A percentile compares a stretch with the other conserved stretches of the same genome.
These are phyloP conservation scores for Brevimyrus niger DNA, from an alignment of 2,113 vertebrate genomes.

Conservation along the genomic window DNA sequence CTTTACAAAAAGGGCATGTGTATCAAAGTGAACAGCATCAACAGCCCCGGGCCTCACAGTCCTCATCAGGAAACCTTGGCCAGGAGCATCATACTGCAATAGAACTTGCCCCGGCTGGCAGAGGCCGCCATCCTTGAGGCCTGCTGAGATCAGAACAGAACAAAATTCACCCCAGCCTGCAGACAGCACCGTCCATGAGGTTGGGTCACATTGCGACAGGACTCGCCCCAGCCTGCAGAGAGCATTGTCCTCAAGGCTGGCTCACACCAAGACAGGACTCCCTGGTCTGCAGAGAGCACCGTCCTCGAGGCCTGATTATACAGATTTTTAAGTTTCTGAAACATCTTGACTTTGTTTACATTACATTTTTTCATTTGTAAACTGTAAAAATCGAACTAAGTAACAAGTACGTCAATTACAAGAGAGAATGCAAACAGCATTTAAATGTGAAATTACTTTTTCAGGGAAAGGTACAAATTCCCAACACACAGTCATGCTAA, in stretches of 20 bases:
- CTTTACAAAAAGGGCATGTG: background rate
- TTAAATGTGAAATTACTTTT: background rate
- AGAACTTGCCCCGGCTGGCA: too few species aligned
- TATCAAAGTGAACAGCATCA: background rate
- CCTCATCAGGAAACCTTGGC: background rate
- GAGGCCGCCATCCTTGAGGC: background rate
- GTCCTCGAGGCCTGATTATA: background rate
- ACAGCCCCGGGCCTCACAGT: background rate
- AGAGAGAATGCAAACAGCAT: background rate
- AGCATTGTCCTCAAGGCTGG: background rate
- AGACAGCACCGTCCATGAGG: background rate
- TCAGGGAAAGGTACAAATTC: background rate
- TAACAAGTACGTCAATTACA: background rate
- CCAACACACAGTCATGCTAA: background rate
- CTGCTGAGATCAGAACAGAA: background rate
- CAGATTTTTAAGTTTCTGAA: background rate
- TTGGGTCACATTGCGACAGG: background rate
- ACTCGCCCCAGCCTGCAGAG: background rate
- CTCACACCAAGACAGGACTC: background rate
- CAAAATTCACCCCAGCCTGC: background rate
- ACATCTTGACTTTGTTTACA: background rate
- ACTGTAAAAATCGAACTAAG: background rate
- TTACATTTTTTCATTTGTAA: background rate
- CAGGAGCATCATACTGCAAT: background rate
- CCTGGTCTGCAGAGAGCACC: background rate